These are phyloP conservation scores for Helostoma temminkii DNA, from an alignment of 2,797 vertebrate species.

Conservation along the genomic window DNA sequence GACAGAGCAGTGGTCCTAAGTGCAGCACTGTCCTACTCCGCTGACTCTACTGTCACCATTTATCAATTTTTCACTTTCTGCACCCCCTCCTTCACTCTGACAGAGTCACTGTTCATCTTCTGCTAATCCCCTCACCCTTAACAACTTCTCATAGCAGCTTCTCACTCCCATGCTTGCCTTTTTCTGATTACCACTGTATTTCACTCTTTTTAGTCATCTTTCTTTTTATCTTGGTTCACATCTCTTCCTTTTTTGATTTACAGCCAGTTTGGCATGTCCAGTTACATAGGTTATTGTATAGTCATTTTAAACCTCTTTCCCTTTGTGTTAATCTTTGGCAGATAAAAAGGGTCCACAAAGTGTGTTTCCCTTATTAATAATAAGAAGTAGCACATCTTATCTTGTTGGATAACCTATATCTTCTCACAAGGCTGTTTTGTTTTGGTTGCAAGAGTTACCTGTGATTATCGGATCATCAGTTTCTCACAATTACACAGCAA, in stretches of 20 bases:
- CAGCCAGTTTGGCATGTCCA: constrained; percentile 8
- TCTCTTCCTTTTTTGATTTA: constrained; percentile 33
- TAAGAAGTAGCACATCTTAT: too few relatives aligned
- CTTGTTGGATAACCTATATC: too few relatives aligned
- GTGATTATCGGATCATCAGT: neutral
- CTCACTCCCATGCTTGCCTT: constrained; percentile 14
- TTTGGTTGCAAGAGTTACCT: neutral
- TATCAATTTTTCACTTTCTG: constrained; percentile 65
- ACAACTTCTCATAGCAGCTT: constrained; percentile 18
- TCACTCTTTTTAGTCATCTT: constrained; percentile 3
- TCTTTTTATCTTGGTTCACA: constrained; percentile 5
- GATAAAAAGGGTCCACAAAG: constrained; percentile 1
- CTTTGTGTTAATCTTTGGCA: constrained; percentile 33
- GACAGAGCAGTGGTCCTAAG: constrained; percentile 28
- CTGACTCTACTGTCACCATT: constrained; percentile 64
- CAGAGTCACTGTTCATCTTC: constrained; percentile 64
- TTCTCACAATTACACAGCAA: constrained; percentile 6
- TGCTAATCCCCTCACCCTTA: constrained; percentile 23
- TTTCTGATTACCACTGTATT: constrained; percentile 24
- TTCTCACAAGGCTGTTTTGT: neutral
- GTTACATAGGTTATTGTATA: constrained; percentile 7
- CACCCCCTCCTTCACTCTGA: constrained; percentile 49
- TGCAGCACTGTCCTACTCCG: constrained; percentile 47
- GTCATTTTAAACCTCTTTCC: neutral
- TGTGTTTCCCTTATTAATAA: too few relatives aligned